Percentiles rank a stretch among this genome's conserved stretches.
Conservation (phyloP, 64 coral and sea anemone species). For the Dendronephthya gigantea region DNA sequence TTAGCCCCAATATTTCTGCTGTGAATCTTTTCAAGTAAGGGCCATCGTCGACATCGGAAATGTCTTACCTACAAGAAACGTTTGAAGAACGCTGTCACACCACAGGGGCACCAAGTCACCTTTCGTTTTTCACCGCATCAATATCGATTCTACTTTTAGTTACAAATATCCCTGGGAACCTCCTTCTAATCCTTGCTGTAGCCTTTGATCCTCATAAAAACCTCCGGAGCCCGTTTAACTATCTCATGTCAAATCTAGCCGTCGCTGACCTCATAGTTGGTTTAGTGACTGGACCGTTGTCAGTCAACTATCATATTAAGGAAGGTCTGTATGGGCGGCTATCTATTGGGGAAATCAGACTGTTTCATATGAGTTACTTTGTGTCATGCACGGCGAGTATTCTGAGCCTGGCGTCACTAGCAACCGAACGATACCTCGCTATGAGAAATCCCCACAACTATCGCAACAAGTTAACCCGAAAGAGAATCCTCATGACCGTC, state of each 20-base stretch:
- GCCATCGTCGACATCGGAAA: neutral
- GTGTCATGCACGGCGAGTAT: conserved; percentile 56
- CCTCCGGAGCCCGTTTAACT: conserved; percentile 47
- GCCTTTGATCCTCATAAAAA: conserved; percentile 47
- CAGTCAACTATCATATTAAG: conserved; percentile 31
- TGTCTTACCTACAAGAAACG: neutral
- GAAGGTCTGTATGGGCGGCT: conserved; percentile 11
- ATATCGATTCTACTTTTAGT: conserved; percentile 23
- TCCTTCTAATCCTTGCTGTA: conserved; percentile 42
- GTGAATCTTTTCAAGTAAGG: no score
- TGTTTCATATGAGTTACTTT: conserved; percentile 49
- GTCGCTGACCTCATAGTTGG: conserved; percentile 54
- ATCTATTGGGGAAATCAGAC: neutral
- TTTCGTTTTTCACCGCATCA: conserved; percentile 59
- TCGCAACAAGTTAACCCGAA: conserved; percentile 38
- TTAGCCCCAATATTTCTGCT: no score
- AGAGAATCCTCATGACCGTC: conserved; percentile 19
- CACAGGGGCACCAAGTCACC: conserved; percentile 30
- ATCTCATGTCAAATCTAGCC: conserved; percentile 54
- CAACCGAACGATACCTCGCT: conserved; percentile 29
- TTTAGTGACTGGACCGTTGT: conserved; percentile 41
- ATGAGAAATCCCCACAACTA: conserved; percentile 49
- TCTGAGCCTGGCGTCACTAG: conserved; percentile 29
- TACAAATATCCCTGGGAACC: conserved; percentile 50
- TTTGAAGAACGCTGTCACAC: conserved; percentile 5